phyloP scores from a whole-genome alignment of 2,797 vertebrate genomes.

The Mormyrus proboscirostris region DNA sequence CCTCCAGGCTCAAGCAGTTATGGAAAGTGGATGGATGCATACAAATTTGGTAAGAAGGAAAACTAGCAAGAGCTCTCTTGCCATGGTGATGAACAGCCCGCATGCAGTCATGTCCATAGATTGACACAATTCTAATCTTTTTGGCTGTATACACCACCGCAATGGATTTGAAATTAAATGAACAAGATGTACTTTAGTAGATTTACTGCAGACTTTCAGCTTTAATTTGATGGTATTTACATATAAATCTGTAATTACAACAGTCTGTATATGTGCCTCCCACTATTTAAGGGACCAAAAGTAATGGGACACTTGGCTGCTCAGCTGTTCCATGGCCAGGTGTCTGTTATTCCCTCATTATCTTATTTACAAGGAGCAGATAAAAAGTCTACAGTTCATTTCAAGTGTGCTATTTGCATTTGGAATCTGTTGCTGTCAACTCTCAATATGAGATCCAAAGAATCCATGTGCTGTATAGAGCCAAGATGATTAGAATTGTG shows the following conservation, averaged over 20 bases:
- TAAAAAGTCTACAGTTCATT: not conserved
- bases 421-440: constrained; percentile 29
- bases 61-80: not conserved
- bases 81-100: not conserved
- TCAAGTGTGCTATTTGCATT: constrained; percentile 27
- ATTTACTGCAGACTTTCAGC: not conserved
- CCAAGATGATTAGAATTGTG: too few relatives aligned
- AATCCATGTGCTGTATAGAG: not conserved
- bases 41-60: not conserved
- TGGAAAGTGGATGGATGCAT: not conserved
- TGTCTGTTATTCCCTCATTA: not conserved
- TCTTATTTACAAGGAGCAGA: not conserved
- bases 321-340: not conserved
- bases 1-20: not conserved
- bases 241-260: not conserved
- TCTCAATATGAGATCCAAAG: constrained; percentile 32
- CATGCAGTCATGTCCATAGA: too few relatives aligned
- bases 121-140: too few relatives aligned
- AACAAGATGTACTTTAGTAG: too few relatives aligned
- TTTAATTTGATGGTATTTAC: not conserved
- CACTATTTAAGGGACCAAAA: not conserved
- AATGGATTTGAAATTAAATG: too few relatives aligned
- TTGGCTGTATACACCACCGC: too few relatives aligned
- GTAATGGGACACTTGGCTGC: not conserved
- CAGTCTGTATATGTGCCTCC: not conserved